Base-by-base conservation (phyloP, 2,113 vertebrate species). In the Ammodytes dubius region DNA sequence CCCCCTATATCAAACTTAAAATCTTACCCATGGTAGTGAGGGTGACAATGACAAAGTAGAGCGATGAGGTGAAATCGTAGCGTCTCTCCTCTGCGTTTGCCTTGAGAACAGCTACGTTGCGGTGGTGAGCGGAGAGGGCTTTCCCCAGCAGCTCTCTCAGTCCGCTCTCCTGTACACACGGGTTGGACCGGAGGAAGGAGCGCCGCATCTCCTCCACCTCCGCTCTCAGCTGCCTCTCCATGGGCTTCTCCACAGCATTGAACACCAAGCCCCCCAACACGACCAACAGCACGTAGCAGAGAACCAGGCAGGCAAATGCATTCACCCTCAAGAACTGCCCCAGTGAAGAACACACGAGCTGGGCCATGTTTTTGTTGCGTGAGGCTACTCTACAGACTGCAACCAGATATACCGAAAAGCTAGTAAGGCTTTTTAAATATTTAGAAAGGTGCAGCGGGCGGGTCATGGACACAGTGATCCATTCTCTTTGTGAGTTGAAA, bases 11-110 rank as follows among this genome's bases (percentile, higher is more conserved):
- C 27, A 27, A 27, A 27, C 27, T 27, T 27, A 27, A 27, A 27
- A n/a, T 19, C 65, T 92, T 90, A 96, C 96, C 96, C 11, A 95
- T 95, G 45, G 96, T 96, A 46, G 94, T 95, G 82, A 96, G 93
- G 49, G 94, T 92, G 63, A 94, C 92, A 45, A 91, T 91, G 6
- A 95, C 89, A 50, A 96, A 97, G 82, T 96, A 96, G 54, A 96
- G 87, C 0, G 96, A 94, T 0, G 96, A 96, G 27, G 94, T 90
- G 70, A 97, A 94, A 35, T 96, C 95, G 58, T 92, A 95, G 79
- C 78, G 89, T 15, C 74, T 52, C 12, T 91, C 74, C 2, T 91
- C 84, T 0, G 80, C 89, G 13, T 76, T 61, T 0, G 91, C 88
- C 56, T 89, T 86, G 52, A 93, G 64, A n/a, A 86, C 81, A 3